Percentiles rank a stretch among this genome's conserved stretches.
Conservation (phyloP, 2,797 vertebrate species). For the Myotis planiceps region DNA sequence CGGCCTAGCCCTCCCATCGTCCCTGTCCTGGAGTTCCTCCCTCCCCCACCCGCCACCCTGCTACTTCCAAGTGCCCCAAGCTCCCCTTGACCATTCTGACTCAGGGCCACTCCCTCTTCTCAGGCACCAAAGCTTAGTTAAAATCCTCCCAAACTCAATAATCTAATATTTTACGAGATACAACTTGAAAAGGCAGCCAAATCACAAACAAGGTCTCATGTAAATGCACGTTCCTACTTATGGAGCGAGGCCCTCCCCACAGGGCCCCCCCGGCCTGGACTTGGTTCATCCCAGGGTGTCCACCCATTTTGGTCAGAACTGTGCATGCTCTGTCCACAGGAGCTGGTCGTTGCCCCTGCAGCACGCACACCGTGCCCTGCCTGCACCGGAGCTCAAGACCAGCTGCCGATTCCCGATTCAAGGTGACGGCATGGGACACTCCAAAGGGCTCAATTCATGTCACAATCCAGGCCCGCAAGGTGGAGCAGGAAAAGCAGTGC, state of each 20-base stretch:
- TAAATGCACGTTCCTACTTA: not conserved
- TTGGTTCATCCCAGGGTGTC: not conserved
- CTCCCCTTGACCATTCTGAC: not conserved
- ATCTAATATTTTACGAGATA: not conserved
- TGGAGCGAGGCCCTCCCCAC: not conserved
- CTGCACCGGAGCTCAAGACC: not conserved
- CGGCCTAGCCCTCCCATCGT: too few species aligned
- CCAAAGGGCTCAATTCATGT: not conserved
- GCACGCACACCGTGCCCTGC: rapidly evolving
- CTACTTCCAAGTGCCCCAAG: not conserved
- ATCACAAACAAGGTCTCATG: not conserved
- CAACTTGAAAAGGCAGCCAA: not conserved
- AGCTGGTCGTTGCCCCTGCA: not conserved
- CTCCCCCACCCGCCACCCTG: not conserved
- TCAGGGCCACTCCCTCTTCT: not conserved
- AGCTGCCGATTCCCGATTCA: not conserved
- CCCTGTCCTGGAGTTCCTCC: not conserved
- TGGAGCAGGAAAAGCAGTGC: not conserved
- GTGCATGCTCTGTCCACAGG: not conserved
- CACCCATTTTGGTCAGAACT: too few species aligned
- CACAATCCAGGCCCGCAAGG: not conserved
- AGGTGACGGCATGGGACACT: not conserved
- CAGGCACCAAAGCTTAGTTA: not conserved
- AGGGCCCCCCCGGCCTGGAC: not conserved
- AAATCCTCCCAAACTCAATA: not conserved